Percentiles rank a stretch among this genome's conserved stretches.
Conservation (phyloP, 2,113 vertebrate species). For the Canis aureus region DNA sequence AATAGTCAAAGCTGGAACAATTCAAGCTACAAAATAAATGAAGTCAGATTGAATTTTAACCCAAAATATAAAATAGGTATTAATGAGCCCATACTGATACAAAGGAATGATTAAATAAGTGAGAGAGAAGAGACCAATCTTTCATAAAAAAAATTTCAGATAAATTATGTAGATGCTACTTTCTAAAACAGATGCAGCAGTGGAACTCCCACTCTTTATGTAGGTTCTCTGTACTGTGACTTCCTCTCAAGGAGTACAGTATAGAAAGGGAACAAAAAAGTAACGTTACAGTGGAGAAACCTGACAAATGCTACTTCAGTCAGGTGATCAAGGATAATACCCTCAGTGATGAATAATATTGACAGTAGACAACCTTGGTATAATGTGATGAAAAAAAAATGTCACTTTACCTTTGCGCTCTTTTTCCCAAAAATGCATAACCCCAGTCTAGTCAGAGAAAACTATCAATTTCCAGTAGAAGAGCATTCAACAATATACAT, state of each 20-base stretch:
- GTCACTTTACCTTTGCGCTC: neutral
- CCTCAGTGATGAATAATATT: neutral
- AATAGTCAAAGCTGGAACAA: neutral
- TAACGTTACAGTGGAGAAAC: neutral
- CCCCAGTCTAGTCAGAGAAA: neutral
- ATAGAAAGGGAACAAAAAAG: neutral
- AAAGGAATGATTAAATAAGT: slow-evolving; percentile 1
- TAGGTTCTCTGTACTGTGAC: neutral
- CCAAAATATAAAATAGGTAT: neutral
- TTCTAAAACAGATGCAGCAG: neutral
- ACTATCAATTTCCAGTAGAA: neutral
- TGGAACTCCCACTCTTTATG: neutral
- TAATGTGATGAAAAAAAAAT: neutral
- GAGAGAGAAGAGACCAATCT: neutral
- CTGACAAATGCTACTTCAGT: neutral
- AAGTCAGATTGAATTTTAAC: neutral
- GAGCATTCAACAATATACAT: neutral
- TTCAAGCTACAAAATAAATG: neutral
- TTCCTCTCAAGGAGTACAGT: neutral
- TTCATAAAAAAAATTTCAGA: neutral
- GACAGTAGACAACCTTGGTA: neutral
- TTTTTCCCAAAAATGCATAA: neutral
- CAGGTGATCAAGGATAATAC: neutral
- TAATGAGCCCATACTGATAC: neutral
- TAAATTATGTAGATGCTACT: neutral